These are phyloP conservation scores for Chirona hameri DNA, from an alignment of 2,888 invertebrate genomes.

Conservation along the genomic window DNA sequence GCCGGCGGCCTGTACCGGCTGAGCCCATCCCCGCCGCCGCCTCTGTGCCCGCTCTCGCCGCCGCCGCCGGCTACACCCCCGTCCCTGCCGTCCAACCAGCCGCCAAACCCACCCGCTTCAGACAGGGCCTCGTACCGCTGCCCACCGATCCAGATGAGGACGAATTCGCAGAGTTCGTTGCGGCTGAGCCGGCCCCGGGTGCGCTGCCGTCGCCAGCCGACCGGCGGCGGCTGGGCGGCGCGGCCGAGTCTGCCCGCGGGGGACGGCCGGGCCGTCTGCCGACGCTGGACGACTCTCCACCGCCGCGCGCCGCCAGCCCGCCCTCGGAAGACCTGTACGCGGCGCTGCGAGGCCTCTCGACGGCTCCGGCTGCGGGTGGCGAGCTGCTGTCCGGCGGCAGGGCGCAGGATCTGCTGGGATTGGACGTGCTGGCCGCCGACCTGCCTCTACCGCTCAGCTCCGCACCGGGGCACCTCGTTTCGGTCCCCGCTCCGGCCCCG, in stretches of 20 bases:
- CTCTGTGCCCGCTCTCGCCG: not conserved
- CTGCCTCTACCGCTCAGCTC: not conserved
- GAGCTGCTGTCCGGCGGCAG: not conserved
- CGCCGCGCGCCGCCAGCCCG: not conserved
- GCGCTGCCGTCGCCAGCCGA: not conserved
- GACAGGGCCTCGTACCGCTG: not conserved
- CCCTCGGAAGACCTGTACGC: not conserved
- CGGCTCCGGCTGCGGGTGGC: not conserved
- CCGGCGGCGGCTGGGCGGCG: not conserved
- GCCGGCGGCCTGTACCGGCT: not conserved
- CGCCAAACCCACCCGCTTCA: constrained; percentile 1
- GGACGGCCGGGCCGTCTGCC: not conserved
- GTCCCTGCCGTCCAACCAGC: not conserved
- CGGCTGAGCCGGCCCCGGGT: not conserved
- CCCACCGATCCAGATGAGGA: not conserved
- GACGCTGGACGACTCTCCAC: not conserved
- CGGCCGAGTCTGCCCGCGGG: not conserved
- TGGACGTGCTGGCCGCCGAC: not conserved
- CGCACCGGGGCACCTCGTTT: not conserved
- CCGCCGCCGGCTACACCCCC: not conserved
- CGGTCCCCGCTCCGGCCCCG: not conserved
- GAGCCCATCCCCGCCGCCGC: not conserved
- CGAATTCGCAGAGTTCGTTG: not conserved
- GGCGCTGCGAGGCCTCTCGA: not conserved
- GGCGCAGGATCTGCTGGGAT: not conserved